Base-by-base conservation (phyloP, 1,140 invertebrate species). In the Euura saliciscinereae region DNA sequence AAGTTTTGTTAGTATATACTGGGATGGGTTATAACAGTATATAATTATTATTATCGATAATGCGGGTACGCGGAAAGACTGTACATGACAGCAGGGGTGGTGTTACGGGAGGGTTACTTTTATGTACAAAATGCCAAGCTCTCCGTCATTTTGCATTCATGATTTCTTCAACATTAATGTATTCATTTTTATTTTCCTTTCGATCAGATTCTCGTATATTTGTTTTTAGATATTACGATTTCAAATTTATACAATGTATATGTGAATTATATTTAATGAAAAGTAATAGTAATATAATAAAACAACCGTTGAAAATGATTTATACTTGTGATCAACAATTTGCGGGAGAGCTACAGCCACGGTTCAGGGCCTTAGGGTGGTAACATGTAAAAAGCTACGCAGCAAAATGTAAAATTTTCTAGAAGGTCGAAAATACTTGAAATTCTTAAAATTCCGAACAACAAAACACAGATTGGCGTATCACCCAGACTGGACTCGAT, bases 11-110 rank as follows among this genome's bases (percentile, higher is more conserved):
- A 79, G 71, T 73, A 74, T 67, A 71, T 45, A 68, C 42, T n/a
- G 13, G 68, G 68, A 72, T 71, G 72, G 68, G 68, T 78, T 74
- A 77, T 68, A 78, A 75, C 72, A 78, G 68, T 67, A 75, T 68
- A 78, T 77, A 79, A 78, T 73, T 77, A 75, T 69, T 78, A 72
- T 59, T 76, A 71, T 73, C 72, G 45, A 75, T 80, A 74, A 79
- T 79, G 78, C 75, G 78, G 77, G 74, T 71, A 74, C 28, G 28
- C 74, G 73, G 78, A 74, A 78, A 72, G 69, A 45, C 44, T 73
- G 69, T 75, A 68, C 43, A 71, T 70, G 69, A 72, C 69, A 65
- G 71, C 75, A 28, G 28, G 72, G 72, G 76, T 72, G 68, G 74
- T 46, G 73, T 59, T 59, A 71, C 59, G 74, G 59, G 46, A 45